These are phyloP conservation scores for Prinia subflava DNA, from an alignment of 2,113 vertebrate species.

Conservation along the genomic window DNA sequence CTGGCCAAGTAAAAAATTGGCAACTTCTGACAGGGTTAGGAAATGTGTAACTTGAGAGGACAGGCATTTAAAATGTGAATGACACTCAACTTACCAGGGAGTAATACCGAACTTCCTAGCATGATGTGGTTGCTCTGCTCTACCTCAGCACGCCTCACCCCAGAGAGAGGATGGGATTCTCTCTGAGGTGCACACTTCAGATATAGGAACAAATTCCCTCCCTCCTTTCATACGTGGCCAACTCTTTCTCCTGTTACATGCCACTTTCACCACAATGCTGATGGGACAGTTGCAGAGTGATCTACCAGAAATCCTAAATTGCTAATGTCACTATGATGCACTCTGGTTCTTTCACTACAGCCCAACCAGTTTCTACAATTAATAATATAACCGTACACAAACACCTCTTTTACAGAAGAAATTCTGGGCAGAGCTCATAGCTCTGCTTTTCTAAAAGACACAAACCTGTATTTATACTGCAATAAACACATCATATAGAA, in stretches of 20 bases:
- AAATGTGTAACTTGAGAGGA: neutral
- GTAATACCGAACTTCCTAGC: neutral
- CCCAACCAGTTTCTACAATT: neutral
- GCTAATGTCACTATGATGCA: neutral
- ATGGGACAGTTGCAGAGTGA: neutral
- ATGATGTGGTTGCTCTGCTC: neutral
- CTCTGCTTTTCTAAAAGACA: neutral
- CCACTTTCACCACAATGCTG: neutral
- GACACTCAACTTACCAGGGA: neutral
- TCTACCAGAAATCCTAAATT: neutral
- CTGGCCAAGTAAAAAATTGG: neutral
- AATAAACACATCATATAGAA: neutral
- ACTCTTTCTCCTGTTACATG: neutral
- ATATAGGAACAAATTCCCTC: neutral
- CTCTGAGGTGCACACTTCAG: neutral
- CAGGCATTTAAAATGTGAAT: neutral
- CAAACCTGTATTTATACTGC: neutral
- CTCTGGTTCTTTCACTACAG: neutral
- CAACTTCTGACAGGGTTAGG: neutral
- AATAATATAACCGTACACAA: neutral
- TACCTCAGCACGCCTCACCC: neutral
- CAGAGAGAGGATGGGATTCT: neutral
- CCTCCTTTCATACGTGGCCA: neutral
- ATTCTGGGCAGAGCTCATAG: neutral
- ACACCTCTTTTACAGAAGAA: neutral